Base-by-base conservation (phyloP, 2,888 invertebrate genomes). In the Acleris emargana region DNA sequence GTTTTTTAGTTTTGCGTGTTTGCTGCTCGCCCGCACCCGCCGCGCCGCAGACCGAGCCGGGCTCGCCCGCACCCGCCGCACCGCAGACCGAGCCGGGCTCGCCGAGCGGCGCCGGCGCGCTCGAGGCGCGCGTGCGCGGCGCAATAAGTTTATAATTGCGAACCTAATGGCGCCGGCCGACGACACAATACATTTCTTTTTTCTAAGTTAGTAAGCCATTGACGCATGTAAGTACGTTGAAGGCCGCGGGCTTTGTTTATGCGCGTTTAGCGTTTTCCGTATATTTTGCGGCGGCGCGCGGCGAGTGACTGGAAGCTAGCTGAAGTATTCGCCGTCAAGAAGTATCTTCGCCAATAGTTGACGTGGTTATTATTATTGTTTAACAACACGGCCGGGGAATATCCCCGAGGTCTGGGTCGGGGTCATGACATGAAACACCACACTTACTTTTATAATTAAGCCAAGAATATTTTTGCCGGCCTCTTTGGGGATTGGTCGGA, bases 81-180 rank as follows among this genome's bases (percentile, higher is more conserved):
- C 25, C 25, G 28, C 28, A 1, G 28, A 9, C 28, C 28, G 28
- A 28, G 28, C 28, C 28, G 1, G 1, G 58, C 45, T 20, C 51
- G 57, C 53, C 60, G 75, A 72, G 42, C 71, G 70, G 45, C 71
- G 70, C 70, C 71, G 57, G 68, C 72, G 69, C 52, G 68, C 73
- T 68, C 20, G 20, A 16, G 43, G 22, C 16, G 20, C 32, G 53
- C 53, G 11, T 18, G 47, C 18, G 18, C 18, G 9, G 17, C 17
- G 17, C 47, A 32, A 20, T 11, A n/a, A 17, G 6, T 28, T 7
- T 28, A 2, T 28, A 28, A 28, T 28, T 28, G 28, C 25, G 6
- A 5, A 28, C 7, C 28, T 7, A 28, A 28, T 28, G 7, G 32
- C 18, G 13, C 9, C 17, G 18, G 32, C 38, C 13, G 28, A 52